A percentile compares a stretch with the other conserved stretches of the same genome.
phyloP scores from a whole-genome alignment of 2,797 vertebrate genomes.

The Menidia menidia region DNA sequence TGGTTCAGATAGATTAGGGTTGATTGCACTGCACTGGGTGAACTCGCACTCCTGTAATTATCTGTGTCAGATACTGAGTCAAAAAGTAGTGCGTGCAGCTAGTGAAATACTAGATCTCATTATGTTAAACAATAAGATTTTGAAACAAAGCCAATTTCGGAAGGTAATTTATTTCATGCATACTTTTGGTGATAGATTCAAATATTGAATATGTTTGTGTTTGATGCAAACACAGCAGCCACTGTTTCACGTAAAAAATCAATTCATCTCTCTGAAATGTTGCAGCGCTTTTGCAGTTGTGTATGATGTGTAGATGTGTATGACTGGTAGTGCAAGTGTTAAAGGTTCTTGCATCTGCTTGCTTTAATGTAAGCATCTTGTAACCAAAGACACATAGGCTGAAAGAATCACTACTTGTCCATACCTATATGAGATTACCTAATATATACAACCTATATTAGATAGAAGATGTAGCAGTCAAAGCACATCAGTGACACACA shows the following conservation, averaged over 20 bases:
- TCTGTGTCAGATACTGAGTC: constrained; percentile 21
- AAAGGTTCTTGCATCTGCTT: not conserved
- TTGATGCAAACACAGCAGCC: not conserved
- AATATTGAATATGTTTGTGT: not conserved
- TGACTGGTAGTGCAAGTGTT: too few species aligned
- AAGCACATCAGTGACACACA: not conserved
- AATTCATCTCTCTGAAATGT: not conserved
- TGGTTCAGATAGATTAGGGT: constrained; percentile 57
- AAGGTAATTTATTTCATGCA: not conserved
- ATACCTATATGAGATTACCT: too few species aligned
- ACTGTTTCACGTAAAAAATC: not conserved
- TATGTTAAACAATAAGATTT: not conserved
- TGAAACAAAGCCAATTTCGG: not conserved
- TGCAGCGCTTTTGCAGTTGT: not conserved
- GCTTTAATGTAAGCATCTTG: not conserved
- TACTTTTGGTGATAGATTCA: not conserved
- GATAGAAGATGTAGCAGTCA: not conserved
- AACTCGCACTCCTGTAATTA: constrained; percentile 45
- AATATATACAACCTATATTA: not conserved
- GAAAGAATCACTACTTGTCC: not conserved
- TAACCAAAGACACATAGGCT: constrained; percentile 3
- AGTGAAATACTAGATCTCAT: constrained; percentile 12
- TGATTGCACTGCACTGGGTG: constrained; percentile 58
- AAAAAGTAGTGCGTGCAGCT: not conserved
- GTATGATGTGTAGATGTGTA: too few species aligned